Conservation (phyloP, 1,140 invertebrate genomes). For the Papilio helenus region DNA sequence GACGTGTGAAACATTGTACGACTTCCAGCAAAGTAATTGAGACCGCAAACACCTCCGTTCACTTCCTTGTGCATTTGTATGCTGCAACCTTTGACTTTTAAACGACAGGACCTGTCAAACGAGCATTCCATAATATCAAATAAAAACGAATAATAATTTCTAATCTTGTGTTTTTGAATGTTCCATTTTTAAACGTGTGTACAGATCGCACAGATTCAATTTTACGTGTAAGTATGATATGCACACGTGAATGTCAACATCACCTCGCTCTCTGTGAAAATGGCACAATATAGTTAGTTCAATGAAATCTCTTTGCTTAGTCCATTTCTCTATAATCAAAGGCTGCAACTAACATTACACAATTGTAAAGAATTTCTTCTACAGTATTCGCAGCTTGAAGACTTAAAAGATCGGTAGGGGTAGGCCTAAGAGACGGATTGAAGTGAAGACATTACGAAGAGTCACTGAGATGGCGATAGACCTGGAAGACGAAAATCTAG, state of each 20-base stretch:
- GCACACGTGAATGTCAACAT: no score
- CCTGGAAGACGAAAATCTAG: no score
- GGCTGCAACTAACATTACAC: not conserved
- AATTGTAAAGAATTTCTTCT: conserved; percentile 11
- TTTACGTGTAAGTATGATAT: no score
- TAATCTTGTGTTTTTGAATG: no score
- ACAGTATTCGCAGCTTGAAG: not conserved
- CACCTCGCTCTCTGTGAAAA: no score
- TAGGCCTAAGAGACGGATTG: not conserved
- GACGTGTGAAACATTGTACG: conserved; percentile 32
- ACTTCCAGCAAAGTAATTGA: conserved; percentile 31
- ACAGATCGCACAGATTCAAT: no score
- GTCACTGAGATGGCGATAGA: no score
- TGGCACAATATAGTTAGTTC: not conserved
- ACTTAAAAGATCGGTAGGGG: not conserved
- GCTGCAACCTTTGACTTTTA: not conserved
- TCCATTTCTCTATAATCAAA: not conserved
- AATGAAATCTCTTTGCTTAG: not conserved
- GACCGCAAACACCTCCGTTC: conserved; percentile 25
- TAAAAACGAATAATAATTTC: no score
- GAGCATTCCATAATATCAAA: no score
- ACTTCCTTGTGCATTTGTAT: conserved; percentile 3
- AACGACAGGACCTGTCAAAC: no score
- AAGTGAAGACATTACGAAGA: not conserved
- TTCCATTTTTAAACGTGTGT: not conserved